Evolutionary conservation across 92 coral and sea anemone genomes (phyloP), one percentile per base, ranked within the genome.

Genomic region (Pocillopora meandrina): DNA sequence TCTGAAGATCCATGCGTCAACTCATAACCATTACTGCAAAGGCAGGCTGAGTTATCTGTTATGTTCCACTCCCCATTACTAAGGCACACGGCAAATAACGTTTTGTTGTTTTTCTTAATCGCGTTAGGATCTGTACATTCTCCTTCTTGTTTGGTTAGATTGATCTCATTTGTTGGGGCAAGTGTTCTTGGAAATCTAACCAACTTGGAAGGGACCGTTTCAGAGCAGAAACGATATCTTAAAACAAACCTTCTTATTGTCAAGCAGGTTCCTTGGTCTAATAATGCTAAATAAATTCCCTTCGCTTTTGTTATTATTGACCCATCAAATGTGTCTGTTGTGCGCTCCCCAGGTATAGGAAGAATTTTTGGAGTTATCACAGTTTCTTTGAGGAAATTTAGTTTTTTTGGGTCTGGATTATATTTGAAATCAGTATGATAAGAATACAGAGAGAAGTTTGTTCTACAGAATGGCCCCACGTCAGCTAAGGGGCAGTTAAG

Each of bases 21-120:
- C 78, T 91, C 94, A 84, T 88, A 92, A 11, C 99, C 99, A 19
- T 88, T 68, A 18, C 80, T 87, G 64, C 99, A 96, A 19, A 91
- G 79, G 65, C 99, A 96, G 63, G 57, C 72, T 11, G 86, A 74
- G 15, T 76, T 67, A 34, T 65, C 80, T 15, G 75, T 76, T 31
- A 89, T 78, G 7, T 81, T 87, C 99, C 99, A 96, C 7, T 74
- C 81, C 49, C 99, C 98, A 74, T 85, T 61, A 56, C 91, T 89
- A 59, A 86, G 82, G 31, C 99, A 96, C 52, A 79, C 88, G 4
- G 92, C 97, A 0, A 56, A 72, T 42, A 91, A 57, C 57, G 4
- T 42, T 75, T 75, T 66, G 26, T 35, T 77, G 1, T 75, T 81
- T 42, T 73, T 71, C 71, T 89, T 96, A 55, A 71, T 74, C 1